Base-by-base conservation (phyloP, 2,888 invertebrate species). In the Tetheella fluctuosa region DNA sequence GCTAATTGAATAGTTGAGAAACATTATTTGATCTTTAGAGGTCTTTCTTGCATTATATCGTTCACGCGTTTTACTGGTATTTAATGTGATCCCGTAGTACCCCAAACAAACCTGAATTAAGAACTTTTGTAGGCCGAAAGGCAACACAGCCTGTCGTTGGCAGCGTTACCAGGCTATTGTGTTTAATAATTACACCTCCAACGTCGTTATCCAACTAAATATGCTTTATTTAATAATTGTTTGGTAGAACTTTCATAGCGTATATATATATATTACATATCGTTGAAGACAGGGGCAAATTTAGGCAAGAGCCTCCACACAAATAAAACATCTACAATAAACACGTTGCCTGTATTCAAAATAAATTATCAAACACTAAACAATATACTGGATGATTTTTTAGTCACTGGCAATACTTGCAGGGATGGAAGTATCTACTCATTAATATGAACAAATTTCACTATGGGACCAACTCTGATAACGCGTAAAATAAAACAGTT, bases 201-300 rank as follows among this genome's bases (percentile, higher is more conserved):
- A 10, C 2, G 1, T 48, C 48, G 48, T 48, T 48, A 48, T 10
- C 3, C 20, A 20, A 20, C 48, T 48, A 20, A 48, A 48, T 48
- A 48, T 48, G 17, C 48, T 48, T 48, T n/a, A 48, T 48, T 48
- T 48, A 48, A 48, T 48, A 48, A n/a, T 42, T 15, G 17, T 17
- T 20, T 48, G 48, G n/a, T 48, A 48, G 48, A 48, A 48, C 48
- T 48, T 48, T 48, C 48, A 20, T 10, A 10, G 15, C 48, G 17
- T 10, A 20, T 15, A n/a, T n/a, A n/a, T n/a, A n/a, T n/a, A n/a
- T n/a, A 15, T 12, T 48, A 10, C 8, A n/a, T 48, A 20, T n/a
- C 20, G 20, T 48, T 20, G 2, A 48, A 48, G 20, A 17, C 48
- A 20, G 48, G 48, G 20, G 1, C 20, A 20, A 2, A 48, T 20